A percentile compares a stretch with the other conserved stretches of the same genome.
Conservation (phyloP, 2,888 invertebrate genomes). For the Torymus auratus region DNA sequence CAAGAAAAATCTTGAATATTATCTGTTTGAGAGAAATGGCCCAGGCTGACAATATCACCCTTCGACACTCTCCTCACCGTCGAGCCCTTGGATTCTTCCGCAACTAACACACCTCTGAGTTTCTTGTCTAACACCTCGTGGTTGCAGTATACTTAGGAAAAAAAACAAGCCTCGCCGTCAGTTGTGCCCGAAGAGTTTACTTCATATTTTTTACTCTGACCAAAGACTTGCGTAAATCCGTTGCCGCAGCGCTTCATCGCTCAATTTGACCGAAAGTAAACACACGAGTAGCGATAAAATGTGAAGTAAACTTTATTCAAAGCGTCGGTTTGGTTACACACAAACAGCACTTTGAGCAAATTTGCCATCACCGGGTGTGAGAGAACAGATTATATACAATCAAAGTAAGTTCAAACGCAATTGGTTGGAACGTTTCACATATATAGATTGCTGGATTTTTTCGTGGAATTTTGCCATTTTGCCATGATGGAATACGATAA, state of each 20-base stretch:
- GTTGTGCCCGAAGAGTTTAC: slow-evolving; percentile 22
- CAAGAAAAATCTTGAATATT: no score
- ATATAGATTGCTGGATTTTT: slow-evolving; percentile 27
- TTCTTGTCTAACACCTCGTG: slow-evolving; percentile 62
- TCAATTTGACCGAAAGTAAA: background rate
- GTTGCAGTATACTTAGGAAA: slow-evolving; percentile 65
- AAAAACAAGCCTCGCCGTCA: slow-evolving; percentile 55
- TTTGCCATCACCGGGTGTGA: slow-evolving; percentile 30
- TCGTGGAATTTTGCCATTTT: slow-evolving; percentile 12
- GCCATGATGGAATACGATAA: background rate
- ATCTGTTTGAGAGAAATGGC: slow-evolving; percentile 47
- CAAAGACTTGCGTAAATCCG: background rate
- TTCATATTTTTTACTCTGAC: slow-evolving; percentile 34
- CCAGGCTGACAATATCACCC: slow-evolving; percentile 32
- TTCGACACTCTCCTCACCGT: slow-evolving; percentile 47
- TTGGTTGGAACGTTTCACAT: slow-evolving; percentile 16
- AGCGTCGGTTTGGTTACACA: slow-evolving; percentile 32
- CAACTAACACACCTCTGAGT: slow-evolving; percentile 64
- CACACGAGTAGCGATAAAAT: slow-evolving; percentile 12
- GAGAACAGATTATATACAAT: slow-evolving; percentile 20
- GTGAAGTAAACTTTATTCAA: slow-evolving; percentile 37
- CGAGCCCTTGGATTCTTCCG: slow-evolving; percentile 56
- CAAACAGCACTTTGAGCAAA: slow-evolving; percentile 38
- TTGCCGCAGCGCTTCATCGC: background rate
- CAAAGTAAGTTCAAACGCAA: slow-evolving; percentile 47